phyloP scores from a whole-genome alignment of 2,888 invertebrate genomes.

The Drosophila kanekoi region DNA sequence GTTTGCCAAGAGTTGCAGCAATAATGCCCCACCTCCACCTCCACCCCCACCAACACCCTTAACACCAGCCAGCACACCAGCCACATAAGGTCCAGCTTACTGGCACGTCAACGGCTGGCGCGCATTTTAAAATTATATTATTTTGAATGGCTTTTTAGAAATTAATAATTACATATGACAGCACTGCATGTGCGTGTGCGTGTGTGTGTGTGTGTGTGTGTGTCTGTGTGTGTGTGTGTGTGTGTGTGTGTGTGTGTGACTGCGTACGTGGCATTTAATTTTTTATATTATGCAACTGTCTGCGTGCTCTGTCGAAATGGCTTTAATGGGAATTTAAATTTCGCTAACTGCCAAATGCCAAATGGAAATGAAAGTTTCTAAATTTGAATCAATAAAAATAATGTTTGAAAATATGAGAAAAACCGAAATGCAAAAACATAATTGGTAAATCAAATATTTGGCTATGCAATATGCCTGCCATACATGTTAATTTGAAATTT shows the following conservation, averaged over 20 bases:
- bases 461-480: background rate
- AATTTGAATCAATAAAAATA: background rate
- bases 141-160: slow-evolving; percentile 82
- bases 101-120: slow-evolving; percentile 61
- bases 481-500: no score
- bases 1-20: slow-evolving; percentile 30
- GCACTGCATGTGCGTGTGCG: slow-evolving; percentile 15
- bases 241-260: slow-evolving; percentile 8
- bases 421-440: background rate
- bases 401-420: background rate
- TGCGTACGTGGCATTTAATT: slow-evolving; percentile 75
- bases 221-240: slow-evolving; percentile 8
- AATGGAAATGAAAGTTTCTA: slow-evolving; percentile 33
- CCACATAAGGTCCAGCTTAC: background rate
- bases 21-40: no score
- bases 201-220: slow-evolving; percentile 5
- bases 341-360: slow-evolving; percentile 21
- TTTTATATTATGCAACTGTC: slow-evolving; percentile 55
- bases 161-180: slow-evolving; percentile 80
- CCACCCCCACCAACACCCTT: no score
- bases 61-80: no score
- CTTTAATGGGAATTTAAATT: slow-evolving; percentile 64
- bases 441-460: background rate
- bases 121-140: slow-evolving; percentile 78
- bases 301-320: slow-evolving; percentile 6